A percentile compares a stretch with the other conserved stretches of the same genome.
phyloP scores from a whole-genome alignment of 2,888 invertebrate genomes.

The Drosophila nr. fundita region DNA sequence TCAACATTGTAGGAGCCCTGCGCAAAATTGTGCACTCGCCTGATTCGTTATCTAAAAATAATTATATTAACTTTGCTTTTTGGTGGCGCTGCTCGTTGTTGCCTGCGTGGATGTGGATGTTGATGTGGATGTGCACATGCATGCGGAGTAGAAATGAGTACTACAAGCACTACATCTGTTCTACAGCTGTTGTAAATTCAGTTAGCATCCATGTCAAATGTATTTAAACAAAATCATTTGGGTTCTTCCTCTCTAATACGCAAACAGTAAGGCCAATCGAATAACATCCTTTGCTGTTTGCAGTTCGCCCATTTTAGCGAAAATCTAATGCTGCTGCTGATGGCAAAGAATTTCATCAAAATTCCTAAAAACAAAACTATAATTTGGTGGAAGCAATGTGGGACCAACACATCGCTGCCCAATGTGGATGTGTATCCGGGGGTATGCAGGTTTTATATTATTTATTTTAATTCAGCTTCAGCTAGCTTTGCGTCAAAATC shows the following conservation, averaged over 20 bases:
- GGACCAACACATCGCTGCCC: not conserved
- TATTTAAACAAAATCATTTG: constrained; percentile 3
- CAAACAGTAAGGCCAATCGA: not conserved
- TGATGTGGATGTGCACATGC: not conserved
- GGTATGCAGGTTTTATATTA: not conserved
- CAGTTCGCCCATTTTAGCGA: constrained; percentile 28
- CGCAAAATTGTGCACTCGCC: constrained; percentile 76
- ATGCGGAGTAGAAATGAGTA: not conserved
- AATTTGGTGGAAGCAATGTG: constrained; percentile 7
- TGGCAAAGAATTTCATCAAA: constrained; percentile 63
- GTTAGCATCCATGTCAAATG: constrained; percentile 19
- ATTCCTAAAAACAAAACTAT: constrained; percentile 55
- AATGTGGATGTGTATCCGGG: not conserved
- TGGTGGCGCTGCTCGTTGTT: constrained; percentile 52
- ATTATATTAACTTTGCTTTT: constrained; percentile 80
- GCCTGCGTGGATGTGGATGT: constrained; percentile 12
- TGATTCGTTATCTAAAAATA: constrained; percentile 81
- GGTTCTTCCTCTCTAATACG: not conserved
- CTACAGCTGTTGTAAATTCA: constrained; percentile 35
- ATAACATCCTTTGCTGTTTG: constrained; percentile 7
- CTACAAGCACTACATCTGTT: constrained; percentile 2
- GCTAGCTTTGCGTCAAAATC: not conserved
- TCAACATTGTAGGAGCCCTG: constrained; percentile 33
- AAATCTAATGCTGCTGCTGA: constrained; percentile 12
- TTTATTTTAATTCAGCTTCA: not conserved